Percentiles rank a stretch among this genome's conserved stretches.
Conservation (phyloP, 2,888 invertebrate species). For the Lochmaea capreae region DNA sequence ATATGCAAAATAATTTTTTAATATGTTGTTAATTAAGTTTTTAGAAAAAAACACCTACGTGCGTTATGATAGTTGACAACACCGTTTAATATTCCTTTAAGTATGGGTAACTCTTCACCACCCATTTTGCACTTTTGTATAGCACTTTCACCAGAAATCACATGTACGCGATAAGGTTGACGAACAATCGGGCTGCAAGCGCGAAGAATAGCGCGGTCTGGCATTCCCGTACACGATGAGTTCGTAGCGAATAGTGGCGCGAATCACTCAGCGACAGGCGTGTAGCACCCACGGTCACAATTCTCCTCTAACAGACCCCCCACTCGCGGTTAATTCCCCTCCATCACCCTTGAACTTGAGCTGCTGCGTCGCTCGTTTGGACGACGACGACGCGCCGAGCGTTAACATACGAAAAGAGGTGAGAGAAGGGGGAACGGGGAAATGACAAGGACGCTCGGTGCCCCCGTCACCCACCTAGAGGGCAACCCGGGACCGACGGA, state of each 20-base stretch:
- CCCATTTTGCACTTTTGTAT: constrained; percentile 74
- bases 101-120: constrained; percentile 90
- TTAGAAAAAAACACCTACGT: constrained; percentile 75
- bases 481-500: constrained; percentile 32
- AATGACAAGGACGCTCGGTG: constrained; percentile 52
- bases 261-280: constrained; percentile 45
- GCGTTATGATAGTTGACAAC: constrained; percentile 93
- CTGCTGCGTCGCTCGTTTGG: constrained; percentile 48
- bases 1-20: background rate
- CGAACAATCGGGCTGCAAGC: constrained; percentile 59
- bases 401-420: constrained; percentile 17
- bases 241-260: constrained; percentile 46
- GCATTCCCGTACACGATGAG: constrained; percentile 63
- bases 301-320: constrained; percentile 46
- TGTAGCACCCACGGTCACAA: constrained; percentile 67
- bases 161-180: constrained; percentile 54
- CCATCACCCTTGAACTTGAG: constrained; percentile 67
- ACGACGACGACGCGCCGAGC: constrained; percentile 45
- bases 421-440: constrained; percentile 40
- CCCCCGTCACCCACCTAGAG: constrained; percentile 44
- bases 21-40: background rate
- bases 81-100: constrained; percentile 91
- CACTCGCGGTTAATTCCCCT: constrained; percentile 57
- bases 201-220: constrained; percentile 60
- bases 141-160: constrained; percentile 59